These are phyloP conservation scores for Ophraella communa DNA, from an alignment of 2,888 invertebrate genomes.

Conservation along the genomic window DNA sequence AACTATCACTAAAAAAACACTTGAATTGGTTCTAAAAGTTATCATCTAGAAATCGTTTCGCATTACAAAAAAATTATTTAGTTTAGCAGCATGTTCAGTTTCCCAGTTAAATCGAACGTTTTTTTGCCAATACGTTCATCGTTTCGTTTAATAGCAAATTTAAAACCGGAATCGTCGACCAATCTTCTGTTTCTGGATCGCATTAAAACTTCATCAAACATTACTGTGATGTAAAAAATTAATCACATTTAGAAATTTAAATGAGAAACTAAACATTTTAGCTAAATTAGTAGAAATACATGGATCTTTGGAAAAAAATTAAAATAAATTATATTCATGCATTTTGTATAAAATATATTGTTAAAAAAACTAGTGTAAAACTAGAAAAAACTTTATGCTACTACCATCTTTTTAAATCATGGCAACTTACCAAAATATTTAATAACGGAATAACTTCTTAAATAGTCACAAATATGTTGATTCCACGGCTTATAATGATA, in stretches of 20 bases:
- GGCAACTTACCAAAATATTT: too few species aligned
- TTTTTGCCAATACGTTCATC: background rate
- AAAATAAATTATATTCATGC: too few species aligned
- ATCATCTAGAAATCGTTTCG: background rate
- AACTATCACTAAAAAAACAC: background rate
- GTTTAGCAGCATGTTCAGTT: constrained; percentile 1
- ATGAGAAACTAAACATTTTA: background rate
- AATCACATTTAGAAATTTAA: background rate
- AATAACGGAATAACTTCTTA: too few species aligned
- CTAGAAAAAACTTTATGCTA: too few species aligned
- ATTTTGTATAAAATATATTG: too few species aligned
- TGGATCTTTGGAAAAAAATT: too few species aligned
- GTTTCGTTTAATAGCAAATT: background rate
- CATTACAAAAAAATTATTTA: background rate
- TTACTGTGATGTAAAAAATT: background rate
- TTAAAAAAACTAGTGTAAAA: too few species aligned
- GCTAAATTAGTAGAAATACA: background rate
- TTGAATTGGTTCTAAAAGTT: background rate
- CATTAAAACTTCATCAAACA: background rate
- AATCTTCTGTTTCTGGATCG: background rate
- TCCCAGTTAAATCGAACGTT: background rate
- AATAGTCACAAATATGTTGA: too few species aligned
- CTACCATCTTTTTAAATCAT: too few species aligned
- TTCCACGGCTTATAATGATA: too few species aligned
- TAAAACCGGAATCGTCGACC: background rate